phyloP scores from a whole-genome alignment of 1,140 invertebrate species.

The Gyrodactylus salaris region DNA sequence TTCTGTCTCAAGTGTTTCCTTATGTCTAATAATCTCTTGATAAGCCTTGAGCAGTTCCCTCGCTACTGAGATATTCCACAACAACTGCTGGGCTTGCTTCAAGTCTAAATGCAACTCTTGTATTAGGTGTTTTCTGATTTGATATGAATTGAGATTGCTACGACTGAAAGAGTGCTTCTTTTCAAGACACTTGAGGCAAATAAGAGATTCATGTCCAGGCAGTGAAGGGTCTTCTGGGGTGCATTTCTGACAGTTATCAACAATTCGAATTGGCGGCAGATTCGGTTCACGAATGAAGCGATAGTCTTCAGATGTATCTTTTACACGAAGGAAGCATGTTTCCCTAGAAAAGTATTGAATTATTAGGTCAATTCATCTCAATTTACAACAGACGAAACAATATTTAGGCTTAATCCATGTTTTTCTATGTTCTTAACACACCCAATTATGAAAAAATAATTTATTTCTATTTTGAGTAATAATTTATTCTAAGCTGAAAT shows the following conservation, averaged over 20 bases:
- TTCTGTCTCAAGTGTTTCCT: neutral
- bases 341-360: too few relatives aligned
- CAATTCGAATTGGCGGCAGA: constrained; percentile 36
- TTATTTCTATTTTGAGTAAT: too few relatives aligned
- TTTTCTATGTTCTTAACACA: too few relatives aligned
- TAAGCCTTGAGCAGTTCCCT: neutral
- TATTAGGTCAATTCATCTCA: too few relatives aligned
- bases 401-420: too few relatives aligned
- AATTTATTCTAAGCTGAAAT: too few relatives aligned
- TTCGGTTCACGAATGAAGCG: constrained; percentile 88
- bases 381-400: too few relatives aligned
- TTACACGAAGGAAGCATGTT: constrained; percentile 49
- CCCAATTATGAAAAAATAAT: too few relatives aligned
- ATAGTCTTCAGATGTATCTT: constrained; percentile 48
- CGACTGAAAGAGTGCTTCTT: too few relatives aligned
- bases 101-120: neutral
- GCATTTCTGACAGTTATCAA: neutral
- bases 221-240: neutral
- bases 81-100: neutral
- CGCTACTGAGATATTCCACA: neutral
- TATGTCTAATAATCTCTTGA: neutral
- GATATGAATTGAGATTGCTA: neutral
- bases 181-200: neutral
- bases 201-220: neutral
- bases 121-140: neutral